Evolutionary conservation across 2,888 invertebrate species (phyloP).

Genomic region (Sarcophaga carnaria): DNA sequence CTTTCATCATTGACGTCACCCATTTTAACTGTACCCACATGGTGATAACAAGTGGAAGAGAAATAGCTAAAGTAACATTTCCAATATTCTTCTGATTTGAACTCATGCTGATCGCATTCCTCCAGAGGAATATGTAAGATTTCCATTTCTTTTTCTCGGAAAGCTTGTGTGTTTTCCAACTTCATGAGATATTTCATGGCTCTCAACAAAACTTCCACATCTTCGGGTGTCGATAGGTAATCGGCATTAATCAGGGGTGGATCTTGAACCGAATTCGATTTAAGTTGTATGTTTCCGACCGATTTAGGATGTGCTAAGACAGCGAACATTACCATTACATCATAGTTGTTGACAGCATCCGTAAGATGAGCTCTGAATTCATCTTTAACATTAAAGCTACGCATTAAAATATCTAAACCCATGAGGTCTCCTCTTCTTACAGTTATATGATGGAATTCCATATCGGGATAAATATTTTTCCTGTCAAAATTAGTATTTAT

Average conservation of each 20-base stretch:
- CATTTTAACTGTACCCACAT: constrained; percentile 88
- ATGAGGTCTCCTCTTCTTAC: constrained; percentile 52
- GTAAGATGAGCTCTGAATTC: constrained; percentile 41
- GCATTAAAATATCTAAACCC: constrained; percentile 74
- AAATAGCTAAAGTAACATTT: constrained; percentile 86
- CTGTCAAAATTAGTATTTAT: constrained; percentile 82
- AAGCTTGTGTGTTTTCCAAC: constrained; percentile 81
- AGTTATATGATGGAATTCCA: constrained; percentile 82
- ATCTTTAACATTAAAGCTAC: constrained; percentile 46
- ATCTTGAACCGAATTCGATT: constrained; percentile 83
- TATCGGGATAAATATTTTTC: constrained; percentile 82
- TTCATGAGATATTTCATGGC: constrained; percentile 80
- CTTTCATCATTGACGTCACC: constrained; percentile 84
- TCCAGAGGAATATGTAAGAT: constrained; percentile 70
- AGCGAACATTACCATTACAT: constrained; percentile 78
- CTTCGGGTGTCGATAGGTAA: constrained; percentile 84
- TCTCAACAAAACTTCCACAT: constrained; percentile 82
- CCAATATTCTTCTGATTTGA: constrained; percentile 82
- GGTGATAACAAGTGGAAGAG: constrained; percentile 86
- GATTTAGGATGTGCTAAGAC: constrained; percentile 83
- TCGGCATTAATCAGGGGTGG: constrained; percentile 85
- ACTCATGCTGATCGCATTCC: constrained; percentile 73
- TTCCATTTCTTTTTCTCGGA: constrained; percentile 78
- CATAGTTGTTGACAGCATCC: constrained; percentile 61
- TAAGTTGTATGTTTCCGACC: constrained; percentile 83